Conservation (phyloP, 1,140 invertebrate genomes). For the Tetramorium alpestre region DNA sequence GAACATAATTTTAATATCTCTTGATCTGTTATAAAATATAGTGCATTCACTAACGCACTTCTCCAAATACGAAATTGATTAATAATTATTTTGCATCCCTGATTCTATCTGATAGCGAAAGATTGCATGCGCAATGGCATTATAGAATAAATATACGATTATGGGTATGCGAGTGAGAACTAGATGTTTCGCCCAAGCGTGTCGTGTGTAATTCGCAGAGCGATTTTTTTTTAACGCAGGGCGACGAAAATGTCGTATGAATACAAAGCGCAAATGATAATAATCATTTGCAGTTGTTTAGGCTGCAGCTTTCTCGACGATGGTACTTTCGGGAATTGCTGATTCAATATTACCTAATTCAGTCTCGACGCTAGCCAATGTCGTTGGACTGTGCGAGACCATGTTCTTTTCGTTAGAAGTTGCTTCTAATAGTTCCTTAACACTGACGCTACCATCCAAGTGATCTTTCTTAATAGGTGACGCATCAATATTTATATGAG, state of each 20-base stretch:
- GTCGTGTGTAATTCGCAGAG: neutral
- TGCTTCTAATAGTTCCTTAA: slow-evolving; percentile 42
- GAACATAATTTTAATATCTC: slow-evolving; percentile 3
- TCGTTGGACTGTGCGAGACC: slow-evolving; percentile 48
- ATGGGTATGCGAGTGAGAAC: neutral
- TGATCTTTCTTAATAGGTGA: slow-evolving; percentile 18
- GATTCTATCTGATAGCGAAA: neutral
- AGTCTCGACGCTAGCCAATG: slow-evolving; percentile 62
- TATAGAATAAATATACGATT: slow-evolving; percentile 31
- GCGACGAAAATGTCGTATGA: neutral
- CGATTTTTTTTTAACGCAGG: neutral
- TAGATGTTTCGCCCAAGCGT: neutral
- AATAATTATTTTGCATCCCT: slow-evolving; percentile 21
- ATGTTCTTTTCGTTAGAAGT: slow-evolving; percentile 55
- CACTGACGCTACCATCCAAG: slow-evolving; percentile 46
- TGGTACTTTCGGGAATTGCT: slow-evolving; percentile 73
- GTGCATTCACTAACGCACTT: neutral
- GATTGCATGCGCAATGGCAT: neutral
- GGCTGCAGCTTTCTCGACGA: slow-evolving; percentile 81
- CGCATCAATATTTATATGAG: neutral
- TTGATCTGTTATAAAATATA: slow-evolving; percentile 1
- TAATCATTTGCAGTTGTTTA: slow-evolving; percentile 63
- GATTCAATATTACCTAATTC: slow-evolving; percentile 69
- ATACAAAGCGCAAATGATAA: slow-evolving; percentile 35
- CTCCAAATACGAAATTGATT: neutral